Percentiles rank a stretch among this genome's conserved stretches.
These are phyloP conservation scores for Callipepla squamata DNA, from an alignment of 2,113 vertebrate species.

Conservation along the genomic window DNA sequence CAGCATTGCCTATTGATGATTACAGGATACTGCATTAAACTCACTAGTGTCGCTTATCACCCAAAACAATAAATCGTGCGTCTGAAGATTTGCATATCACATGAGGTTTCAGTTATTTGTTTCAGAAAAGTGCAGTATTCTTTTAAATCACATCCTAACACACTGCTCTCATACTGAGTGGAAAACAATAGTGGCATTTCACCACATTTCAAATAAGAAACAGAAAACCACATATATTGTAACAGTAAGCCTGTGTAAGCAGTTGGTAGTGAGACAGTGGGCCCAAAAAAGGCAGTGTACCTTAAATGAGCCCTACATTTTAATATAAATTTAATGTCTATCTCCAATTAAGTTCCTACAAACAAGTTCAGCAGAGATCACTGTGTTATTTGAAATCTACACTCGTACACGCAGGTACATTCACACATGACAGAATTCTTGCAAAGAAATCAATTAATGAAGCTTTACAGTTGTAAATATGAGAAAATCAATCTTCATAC, in stretches of 20 bases:
- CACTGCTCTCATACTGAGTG: not conserved
- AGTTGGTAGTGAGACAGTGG: not conserved
- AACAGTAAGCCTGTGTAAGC: not conserved
- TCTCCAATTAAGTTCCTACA: not conserved
- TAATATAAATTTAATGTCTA: not conserved
- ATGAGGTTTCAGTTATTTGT: not conserved
- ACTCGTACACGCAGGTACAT: fast-evolving
- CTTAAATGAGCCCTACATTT: not conserved
- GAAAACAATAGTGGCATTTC: not conserved
- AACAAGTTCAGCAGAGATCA: not conserved
- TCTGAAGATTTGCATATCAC: not conserved
- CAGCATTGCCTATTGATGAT: not conserved
- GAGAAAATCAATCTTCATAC: not conserved
- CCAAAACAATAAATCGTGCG: not conserved
- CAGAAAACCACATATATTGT: not conserved
- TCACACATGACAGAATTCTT: not conserved
- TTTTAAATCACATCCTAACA: not conserved
- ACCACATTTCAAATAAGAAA: not conserved
- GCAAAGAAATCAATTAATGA: not conserved
- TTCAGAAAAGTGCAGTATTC: not conserved
- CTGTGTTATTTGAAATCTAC: not conserved
- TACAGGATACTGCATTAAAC: not conserved
- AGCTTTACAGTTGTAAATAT: not conserved
- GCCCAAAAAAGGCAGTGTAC: not conserved
- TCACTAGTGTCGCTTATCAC: not conserved